Evolutionary conservation across 1,140 invertebrate species (phyloP), one percentile per base, ranked within the genome.

Genomic region (Euglossa dilemma): DNA sequence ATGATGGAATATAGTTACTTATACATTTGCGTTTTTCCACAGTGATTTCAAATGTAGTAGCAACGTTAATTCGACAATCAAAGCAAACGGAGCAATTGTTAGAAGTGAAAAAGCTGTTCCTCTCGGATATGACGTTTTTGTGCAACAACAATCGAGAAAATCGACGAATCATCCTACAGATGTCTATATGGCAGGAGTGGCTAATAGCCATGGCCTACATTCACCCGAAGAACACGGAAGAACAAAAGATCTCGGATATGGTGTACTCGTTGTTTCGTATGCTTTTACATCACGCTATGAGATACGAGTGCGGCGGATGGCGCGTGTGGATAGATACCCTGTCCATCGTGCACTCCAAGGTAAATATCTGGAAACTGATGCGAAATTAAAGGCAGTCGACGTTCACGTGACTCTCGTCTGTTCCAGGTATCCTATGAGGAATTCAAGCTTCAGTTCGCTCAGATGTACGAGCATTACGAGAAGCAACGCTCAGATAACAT

Each of bases 131-230:
- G 97, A 99, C 98, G 8, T 95, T 99, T 74, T 95, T 99, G 25
- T 99, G 99, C 93, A 99, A 99, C 91, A 99, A 99, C 92, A 99
- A 99, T 93, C 95, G 98, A 28, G 99, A 99, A 93, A 99, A 99
- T 94, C 95, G 99, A 71, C 95, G 99, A 85, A 99, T 98, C 1
- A 98, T 99, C 4, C 95, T 99, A 20, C 99, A 99, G 95, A 99
- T 99, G 99, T 99, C 99, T 11, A 99, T 99, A 2, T 99, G 99
- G 99, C 99, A 99, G 95, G 99, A 99, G 92, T 99, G 99, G 99
- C 95, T 99, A 2, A 99, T 99, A 89, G 98, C 98, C 9, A 97
- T 99, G 96, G 98, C 99, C 45, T 99, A 99, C 93, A 99, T 99
- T 76, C 99, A 99, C 94, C 98, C 99, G 0, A 98, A 98, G 92